A percentile compares a stretch with the other conserved stretches of the same genome.
Conservation (phyloP, 2,797 vertebrate genomes). For the Triplophysa yarkandensis region DNA sequence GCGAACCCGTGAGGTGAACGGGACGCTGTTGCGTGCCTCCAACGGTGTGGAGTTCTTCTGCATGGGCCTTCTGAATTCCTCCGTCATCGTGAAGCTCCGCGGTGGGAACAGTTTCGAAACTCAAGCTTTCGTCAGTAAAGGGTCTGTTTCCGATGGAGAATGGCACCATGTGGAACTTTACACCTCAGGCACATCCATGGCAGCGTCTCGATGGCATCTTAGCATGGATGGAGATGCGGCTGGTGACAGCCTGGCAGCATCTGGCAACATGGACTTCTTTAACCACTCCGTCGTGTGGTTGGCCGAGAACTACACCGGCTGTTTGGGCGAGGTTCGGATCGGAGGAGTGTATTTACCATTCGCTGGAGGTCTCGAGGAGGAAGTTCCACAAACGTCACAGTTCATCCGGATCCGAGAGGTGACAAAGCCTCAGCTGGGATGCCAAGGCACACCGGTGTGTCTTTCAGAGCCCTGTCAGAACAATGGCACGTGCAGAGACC, state of each 20-base stretch:
- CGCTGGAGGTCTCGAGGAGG: constrained; percentile 42
- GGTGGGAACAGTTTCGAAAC: constrained; percentile 74
- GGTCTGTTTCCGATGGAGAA: constrained; percentile 76
- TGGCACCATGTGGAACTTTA: constrained; percentile 84
- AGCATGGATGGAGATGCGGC: constrained; percentile 72
- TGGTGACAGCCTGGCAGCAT: constrained; percentile 64
- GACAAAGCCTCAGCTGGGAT: constrained; percentile 72
- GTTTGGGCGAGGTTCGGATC: constrained; percentile 83
- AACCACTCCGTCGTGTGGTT: constrained; percentile 73
- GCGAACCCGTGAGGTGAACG: constrained; percentile 83
- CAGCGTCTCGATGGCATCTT: constrained; percentile 78
- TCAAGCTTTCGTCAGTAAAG: constrained; percentile 71
- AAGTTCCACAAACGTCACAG: constrained; percentile 66
- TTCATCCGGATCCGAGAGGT: constrained; percentile 66
- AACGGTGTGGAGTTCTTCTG: constrained; percentile 75
- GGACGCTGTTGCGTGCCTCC: constrained; percentile 75
- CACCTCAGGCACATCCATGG: constrained; percentile 71
- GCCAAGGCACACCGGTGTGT: constrained; percentile 78
- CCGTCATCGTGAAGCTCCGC: constrained; percentile 78
- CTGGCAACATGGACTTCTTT: constrained; percentile 82
- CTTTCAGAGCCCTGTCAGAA: constrained; percentile 82
- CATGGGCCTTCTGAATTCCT: constrained; percentile 82
- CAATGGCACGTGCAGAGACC: constrained; percentile 80
- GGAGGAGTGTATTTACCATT: constrained; percentile 87
- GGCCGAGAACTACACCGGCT: constrained; percentile 89